Evolutionary conservation across 1,140 invertebrate species (phyloP).

Genomic region (Teleopsis dalmanni): DNA sequence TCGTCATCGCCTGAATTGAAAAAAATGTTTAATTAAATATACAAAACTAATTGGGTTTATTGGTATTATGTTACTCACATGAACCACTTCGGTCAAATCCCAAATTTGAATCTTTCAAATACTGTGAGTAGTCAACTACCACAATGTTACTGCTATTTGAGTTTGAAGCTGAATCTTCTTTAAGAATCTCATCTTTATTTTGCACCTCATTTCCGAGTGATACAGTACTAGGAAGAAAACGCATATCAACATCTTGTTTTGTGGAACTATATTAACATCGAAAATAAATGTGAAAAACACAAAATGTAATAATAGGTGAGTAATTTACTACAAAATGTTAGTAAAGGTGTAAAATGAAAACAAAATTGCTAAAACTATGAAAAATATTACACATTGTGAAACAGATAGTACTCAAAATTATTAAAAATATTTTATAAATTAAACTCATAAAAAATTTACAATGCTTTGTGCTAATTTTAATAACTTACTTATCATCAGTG

Average conservation of each 20-base stretch:
- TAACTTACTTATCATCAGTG: too few relatives aligned
- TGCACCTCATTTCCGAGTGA: background rate
- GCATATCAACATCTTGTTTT: conserved; percentile 50
- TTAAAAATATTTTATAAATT: too few relatives aligned
- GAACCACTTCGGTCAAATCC: conserved; percentile 26
- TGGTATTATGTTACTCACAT: conserved; percentile 20
- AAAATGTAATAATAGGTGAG: background rate
- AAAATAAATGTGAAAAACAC: background rate
- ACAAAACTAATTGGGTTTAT: too few relatives aligned
- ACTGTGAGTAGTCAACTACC: conserved; percentile 40
- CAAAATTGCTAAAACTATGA: too few relatives aligned
- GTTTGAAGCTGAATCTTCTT: conserved; percentile 12
- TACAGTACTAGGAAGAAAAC: conserved; percentile 36
- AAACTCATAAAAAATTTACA: too few relatives aligned
- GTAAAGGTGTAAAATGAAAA: too few relatives aligned
- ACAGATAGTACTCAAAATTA: too few relatives aligned
- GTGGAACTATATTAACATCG: background rate
- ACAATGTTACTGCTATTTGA: conserved; percentile 36
- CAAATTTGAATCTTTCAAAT: conserved; percentile 43
- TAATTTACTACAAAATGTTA: too few relatives aligned
- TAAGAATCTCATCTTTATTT: conserved; percentile 5
- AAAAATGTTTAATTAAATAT: too few relatives aligned
- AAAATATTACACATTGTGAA: too few relatives aligned
- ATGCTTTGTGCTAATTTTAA: too few relatives aligned
- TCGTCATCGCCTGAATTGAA: conserved; percentile 32